These are phyloP conservation scores for Anhinga anhinga DNA, from an alignment of 2,113 vertebrate species.

Conservation along the genomic window DNA sequence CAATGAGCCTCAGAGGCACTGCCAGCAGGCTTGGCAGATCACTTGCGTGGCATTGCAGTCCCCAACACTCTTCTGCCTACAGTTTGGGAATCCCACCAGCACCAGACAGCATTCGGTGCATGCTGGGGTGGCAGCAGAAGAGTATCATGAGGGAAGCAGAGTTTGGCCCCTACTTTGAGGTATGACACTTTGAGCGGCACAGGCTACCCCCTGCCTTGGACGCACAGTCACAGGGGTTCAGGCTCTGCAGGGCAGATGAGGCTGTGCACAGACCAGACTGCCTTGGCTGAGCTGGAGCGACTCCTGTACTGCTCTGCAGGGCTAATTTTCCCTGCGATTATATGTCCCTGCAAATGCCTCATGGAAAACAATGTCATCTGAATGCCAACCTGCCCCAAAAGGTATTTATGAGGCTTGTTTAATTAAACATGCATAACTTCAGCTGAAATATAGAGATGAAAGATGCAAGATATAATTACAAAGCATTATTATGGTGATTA, in stretches of 20 bases:
- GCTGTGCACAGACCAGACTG: background rate
- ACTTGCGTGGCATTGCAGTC: background rate
- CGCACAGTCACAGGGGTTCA: background rate
- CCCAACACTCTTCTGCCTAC: background rate
- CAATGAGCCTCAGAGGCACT: background rate
- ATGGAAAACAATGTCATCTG: background rate
- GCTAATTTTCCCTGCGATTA: background rate
- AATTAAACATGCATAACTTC: slow-evolving; percentile 10
- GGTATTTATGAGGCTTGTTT: background rate
- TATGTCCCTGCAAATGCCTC: background rate
- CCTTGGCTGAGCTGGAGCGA: background rate
- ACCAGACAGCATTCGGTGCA: background rate
- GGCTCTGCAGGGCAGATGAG: background rate
- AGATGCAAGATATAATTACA: background rate
- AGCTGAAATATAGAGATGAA: background rate
- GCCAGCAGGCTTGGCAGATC: fast-evolving
- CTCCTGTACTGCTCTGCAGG: background rate
- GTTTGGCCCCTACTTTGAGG: background rate
- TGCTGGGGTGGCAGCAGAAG: fast-evolving
- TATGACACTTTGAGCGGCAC: background rate
- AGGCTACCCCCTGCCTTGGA: background rate
- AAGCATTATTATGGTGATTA: background rate
- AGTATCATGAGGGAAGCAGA: background rate
- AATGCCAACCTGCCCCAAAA: background rate
- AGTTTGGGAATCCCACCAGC: fast-evolving